Evolutionary conservation across 2,888 invertebrate genomes (phyloP), one percentile per base, ranked within the genome.

Genomic region (Thymelicus acteon): DNA sequence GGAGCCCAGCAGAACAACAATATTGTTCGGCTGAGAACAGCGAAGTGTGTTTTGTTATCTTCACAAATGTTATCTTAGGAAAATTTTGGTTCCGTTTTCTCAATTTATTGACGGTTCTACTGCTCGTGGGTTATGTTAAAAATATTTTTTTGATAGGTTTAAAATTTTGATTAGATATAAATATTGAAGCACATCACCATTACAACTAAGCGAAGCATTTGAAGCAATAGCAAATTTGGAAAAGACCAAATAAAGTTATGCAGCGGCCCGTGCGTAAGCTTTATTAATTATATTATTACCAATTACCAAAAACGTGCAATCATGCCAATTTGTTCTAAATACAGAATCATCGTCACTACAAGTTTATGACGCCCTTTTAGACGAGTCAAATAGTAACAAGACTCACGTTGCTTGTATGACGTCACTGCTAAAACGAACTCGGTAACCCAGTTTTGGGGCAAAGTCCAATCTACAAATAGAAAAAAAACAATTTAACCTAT

Each of bases 401-500:
- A 94, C 94, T 94, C 94, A 93, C 94, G 88, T 91, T 90, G 91
- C 89, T 90, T 85, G 86, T 83, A 88, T 91, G 93, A 91, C 92
- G 91, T 92, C 89, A 91, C 90, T 92, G 87, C 90, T 85, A 85
- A 94, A 94, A 89, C 87, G 94, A 83, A 94, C 94, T 80, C 93
- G 93, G 89, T 87, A 91, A 85, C 94, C 94, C 87, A 93, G 88
- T 91, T 93, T 93, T 84, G 89, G 89, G 86, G 89, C 89, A 91
- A 93, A 91, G 92, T 89, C 92, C 93, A 94, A 93, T 93, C 94
- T 94, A 94, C 87, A 93, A 94, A 92, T 89, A 92, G 89, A 92
- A 89, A 92, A 89, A 82, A 75, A 52, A 39, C 52, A 60, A 71
- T 58, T 60, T 63, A 60, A 60, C 58, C 62, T 48, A 39, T 60